Percentiles rank a stretch among this genome's conserved stretches.
These are phyloP conservation scores for Bombus waltoni DNA, from an alignment of 1,140 invertebrate species.

Conservation along the genomic window DNA sequence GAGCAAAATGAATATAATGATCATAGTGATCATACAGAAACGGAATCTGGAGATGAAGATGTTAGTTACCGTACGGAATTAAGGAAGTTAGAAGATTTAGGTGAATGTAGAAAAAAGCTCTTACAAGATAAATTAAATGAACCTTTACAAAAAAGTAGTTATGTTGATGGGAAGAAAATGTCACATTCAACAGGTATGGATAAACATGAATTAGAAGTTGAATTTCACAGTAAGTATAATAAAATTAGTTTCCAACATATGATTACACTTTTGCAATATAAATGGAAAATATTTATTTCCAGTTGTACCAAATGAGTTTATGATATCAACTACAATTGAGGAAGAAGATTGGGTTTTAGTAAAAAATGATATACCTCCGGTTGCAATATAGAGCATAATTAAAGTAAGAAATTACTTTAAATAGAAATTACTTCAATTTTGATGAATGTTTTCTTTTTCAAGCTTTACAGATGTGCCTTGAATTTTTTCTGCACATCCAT, in stretches of 20 bases:
- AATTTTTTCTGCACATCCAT: slow-evolving; percentile 26
- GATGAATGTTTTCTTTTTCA: slow-evolving; percentile 18
- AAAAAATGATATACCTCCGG: slow-evolving; percentile 49
- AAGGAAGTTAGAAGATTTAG: slow-evolving; percentile 74
- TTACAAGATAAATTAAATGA: slow-evolving; percentile 66
- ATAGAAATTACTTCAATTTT: slow-evolving; percentile 19
- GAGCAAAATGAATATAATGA: slow-evolving; percentile 49
- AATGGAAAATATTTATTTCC: slow-evolving; percentile 54
- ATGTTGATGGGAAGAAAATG: slow-evolving; percentile 61
- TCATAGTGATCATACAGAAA: slow-evolving; percentile 49
- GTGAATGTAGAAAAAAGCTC: slow-evolving; percentile 75
- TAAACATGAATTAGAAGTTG: slow-evolving; percentile 59
- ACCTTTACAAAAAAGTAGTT: slow-evolving; percentile 44
- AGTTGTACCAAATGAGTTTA: slow-evolving; percentile 77
- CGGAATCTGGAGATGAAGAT: slow-evolving; percentile 66
- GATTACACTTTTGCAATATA: background rate
- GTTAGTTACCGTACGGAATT: slow-evolving; percentile 76
- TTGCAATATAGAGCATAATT: slow-evolving; percentile 51
- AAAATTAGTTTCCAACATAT: background rate
- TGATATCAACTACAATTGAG: slow-evolving; percentile 70
- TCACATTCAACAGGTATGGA: slow-evolving; percentile 38
- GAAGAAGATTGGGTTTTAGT: slow-evolving; percentile 80
- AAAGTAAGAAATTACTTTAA: slow-evolving; percentile 21
- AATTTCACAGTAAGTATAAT: slow-evolving; percentile 74
- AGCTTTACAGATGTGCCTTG: slow-evolving; percentile 5